Percentiles rank a stretch among this genome's conserved stretches.
phyloP scores from a whole-genome alignment of 2,113 vertebrate species.

The Nestor notabilis region DNA sequence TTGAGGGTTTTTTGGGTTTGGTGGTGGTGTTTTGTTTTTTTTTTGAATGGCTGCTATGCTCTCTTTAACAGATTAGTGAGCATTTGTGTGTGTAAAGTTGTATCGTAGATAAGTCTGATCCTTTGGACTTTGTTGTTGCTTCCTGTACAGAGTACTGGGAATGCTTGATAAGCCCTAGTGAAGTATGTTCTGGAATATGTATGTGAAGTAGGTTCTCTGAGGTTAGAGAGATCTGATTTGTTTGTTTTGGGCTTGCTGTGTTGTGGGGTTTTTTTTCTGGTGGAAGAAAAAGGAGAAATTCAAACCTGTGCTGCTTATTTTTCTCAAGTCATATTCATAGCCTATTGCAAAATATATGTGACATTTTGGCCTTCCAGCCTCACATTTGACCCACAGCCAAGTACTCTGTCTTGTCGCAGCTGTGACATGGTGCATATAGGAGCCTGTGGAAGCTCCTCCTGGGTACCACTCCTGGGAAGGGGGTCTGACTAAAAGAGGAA shows the following conservation, averaged over 20 bases:
- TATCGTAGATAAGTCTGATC: not conserved
- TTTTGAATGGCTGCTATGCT: not conserved
- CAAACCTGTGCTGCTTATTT: not conserved
- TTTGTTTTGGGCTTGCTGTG: not conserved
- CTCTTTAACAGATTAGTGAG: not conserved
- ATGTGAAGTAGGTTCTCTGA: not conserved
- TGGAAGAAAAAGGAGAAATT: not conserved
- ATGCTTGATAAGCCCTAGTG: not conserved
- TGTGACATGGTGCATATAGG: not conserved
- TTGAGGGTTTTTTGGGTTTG: not conserved
- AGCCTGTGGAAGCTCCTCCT: not conserved
- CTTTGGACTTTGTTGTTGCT: slow-evolving; percentile 37
- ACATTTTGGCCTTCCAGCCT: not conserved
- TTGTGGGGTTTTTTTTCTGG: not conserved
- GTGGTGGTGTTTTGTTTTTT: not conserved
- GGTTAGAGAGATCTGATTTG: not conserved
- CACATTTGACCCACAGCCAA: not conserved
- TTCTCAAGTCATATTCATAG: not conserved
- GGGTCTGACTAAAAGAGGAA: not conserved
- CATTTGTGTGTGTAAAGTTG: not conserved
- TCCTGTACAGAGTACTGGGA: not conserved
- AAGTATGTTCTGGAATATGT: slow-evolving; percentile 1
- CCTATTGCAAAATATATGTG: not conserved
- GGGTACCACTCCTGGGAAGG: not conserved
- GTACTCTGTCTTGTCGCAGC: not conserved